phyloP scores from a whole-genome alignment of 2,113 vertebrate genomes.

The Pavo muticus region DNA sequence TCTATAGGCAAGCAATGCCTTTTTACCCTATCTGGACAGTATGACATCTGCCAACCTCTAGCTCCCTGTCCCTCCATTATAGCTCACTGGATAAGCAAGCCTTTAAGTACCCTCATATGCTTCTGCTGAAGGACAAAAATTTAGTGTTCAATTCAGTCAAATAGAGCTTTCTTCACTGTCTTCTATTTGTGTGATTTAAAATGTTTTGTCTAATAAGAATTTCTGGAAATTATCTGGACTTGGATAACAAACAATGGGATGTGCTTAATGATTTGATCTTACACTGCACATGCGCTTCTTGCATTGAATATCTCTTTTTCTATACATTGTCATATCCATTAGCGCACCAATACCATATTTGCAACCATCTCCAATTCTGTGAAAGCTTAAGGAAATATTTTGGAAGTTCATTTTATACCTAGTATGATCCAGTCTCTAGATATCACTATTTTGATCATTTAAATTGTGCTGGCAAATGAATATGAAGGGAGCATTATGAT shows the following conservation, averaged over 20 bases:
- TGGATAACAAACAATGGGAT: neutral
- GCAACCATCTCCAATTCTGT: neutral
- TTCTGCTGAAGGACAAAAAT: neutral
- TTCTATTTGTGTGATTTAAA: neutral
- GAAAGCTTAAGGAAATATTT: neutral
- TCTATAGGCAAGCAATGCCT: neutral
- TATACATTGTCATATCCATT: neutral
- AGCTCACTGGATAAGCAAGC: too few species aligned
- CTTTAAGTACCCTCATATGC: neutral
- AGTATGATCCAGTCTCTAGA: neutral
- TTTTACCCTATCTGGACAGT: rapidly evolving
- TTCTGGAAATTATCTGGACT: neutral
- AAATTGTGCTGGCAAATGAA: neutral
- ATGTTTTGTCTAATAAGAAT: neutral
- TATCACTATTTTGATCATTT: neutral
- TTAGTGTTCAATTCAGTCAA: neutral
- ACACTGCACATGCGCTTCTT: neutral
- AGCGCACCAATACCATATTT: neutral
- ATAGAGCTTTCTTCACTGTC: neutral
- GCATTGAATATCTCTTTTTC: neutral
- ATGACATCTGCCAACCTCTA: neutral
- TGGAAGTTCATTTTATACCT: neutral
- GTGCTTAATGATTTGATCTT: neutral
- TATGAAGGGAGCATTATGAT: neutral
- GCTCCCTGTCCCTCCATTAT: rapidly evolving